Evolutionary conservation across 2,888 invertebrate species (phyloP).

Genomic region (Trachelus iudaicus): DNA sequence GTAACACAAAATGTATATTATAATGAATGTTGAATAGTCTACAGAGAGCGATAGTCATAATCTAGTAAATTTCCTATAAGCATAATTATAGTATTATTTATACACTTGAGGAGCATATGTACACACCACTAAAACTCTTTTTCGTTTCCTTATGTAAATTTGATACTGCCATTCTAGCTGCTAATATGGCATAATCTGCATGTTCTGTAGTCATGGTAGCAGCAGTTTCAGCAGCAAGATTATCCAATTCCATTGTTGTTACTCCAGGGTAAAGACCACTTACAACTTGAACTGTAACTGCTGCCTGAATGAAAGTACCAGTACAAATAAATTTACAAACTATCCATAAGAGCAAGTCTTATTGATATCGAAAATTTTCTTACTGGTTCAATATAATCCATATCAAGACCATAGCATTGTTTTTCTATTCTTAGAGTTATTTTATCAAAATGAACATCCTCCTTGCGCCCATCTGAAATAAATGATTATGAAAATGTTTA

Average conservation of each 20-base stretch:
- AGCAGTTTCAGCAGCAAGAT: slow-evolving; percentile 97
- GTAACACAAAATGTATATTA: slow-evolving; percentile 62
- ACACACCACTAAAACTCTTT: slow-evolving; percentile 87
- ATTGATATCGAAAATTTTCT: slow-evolving; percentile 57
- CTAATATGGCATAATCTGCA: slow-evolving; percentile 93
- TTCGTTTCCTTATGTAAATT: slow-evolving; percentile 99
- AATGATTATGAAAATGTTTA: slow-evolving; percentile 34
- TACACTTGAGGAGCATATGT: not conserved
- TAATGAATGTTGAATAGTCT: not conserved
- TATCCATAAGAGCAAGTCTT: not conserved
- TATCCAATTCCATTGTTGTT: slow-evolving; percentile 96
- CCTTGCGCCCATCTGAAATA: slow-evolving; percentile 84
- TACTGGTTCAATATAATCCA: slow-evolving; percentile 97
- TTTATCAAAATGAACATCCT: slow-evolving; percentile 96
- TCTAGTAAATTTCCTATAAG: not conserved
- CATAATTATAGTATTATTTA: not conserved
- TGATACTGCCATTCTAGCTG: slow-evolving; percentile 93
- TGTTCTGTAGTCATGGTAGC: slow-evolving; percentile 98
- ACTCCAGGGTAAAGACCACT: slow-evolving; percentile 96
- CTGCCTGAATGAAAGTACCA: slow-evolving; percentile 68
- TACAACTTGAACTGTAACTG: slow-evolving; percentile 92
- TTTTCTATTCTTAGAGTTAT: slow-evolving; percentile 96
- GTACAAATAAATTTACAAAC: not conserved
- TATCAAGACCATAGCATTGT: slow-evolving; percentile 94
- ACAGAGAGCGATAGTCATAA: not conserved